Evolutionary conservation across 2,113 vertebrate species (phyloP), one percentile per base, ranked within the genome.

Genomic region (Xenotilapia caudafasciata): DNA sequence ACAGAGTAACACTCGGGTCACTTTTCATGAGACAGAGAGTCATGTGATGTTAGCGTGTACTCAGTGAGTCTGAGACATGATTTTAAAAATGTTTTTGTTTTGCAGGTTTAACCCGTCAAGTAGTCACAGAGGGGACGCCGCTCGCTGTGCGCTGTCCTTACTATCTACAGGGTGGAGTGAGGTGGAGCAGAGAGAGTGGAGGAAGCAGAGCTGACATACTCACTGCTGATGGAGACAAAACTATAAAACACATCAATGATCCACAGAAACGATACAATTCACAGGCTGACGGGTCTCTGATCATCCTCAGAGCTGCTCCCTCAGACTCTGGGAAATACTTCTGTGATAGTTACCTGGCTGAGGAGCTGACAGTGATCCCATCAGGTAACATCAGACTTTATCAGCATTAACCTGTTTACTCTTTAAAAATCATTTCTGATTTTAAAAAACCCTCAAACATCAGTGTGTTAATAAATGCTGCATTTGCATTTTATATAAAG

Each of bases 281-380:
- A 31, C 0, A 0, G 4, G 3, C 0, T 14, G 56, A 86, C 19
- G 2, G 60, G 1, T 2, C 87, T 1, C 56, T 91, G 26, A 0
- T 3, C 5, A 2, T 91, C 9, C 0, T 0, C 1, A 49, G 0
- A 15, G n/a, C 7, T 4, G 0, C 0, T 2, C 3, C 0, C 31
- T 62, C 58, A 11, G 58, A 62, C 58, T 62, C 60, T 35, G 60
- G 60, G 0, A 35, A 0, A 5, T 65, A 35, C 0, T 38, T 35
- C 2, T 65, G 60, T 65, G 7, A 65, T 35, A 35, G 1, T 65
- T 0, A n/a, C 17, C 5, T 0, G 0, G 56, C 14, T 0, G 55
- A 1, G 14, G 56, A 60, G 56, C 56, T 60, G 56, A 60, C 5
- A 3, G 56, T 60, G 14, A 60, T 60, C 56, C 28, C 54, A 60